Conservation (phyloP, 2,888 invertebrate species). For the Oscheius sp. region DNA sequence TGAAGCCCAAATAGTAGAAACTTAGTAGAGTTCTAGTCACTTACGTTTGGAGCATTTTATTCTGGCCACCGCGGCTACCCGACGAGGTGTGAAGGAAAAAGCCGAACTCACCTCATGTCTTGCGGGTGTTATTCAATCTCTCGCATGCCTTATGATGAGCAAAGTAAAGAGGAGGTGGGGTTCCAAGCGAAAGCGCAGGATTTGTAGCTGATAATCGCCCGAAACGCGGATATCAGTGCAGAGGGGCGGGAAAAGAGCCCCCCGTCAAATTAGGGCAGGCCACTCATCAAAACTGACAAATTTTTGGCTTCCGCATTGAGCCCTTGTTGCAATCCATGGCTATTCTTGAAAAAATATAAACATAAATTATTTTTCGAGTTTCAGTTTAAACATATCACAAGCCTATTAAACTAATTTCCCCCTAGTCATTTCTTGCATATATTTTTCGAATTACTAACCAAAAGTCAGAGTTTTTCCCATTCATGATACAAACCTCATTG, state of each 20-base stretch:
- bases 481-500: no score
- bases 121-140: constrained; percentile 28
- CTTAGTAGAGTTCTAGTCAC: no score
- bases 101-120: constrained; percentile 29
- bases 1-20: no score
- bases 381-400: no score
- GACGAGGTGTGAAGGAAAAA: not conserved
- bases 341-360: not conserved
- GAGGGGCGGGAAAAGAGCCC: not conserved
- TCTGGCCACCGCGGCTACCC: no score
- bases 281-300: not conserved
- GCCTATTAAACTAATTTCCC: no score
- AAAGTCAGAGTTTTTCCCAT: no score
- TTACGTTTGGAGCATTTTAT: no score
- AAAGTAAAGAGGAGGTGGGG: constrained; percentile 17
- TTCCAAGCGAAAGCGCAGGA: not conserved
- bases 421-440: no score
- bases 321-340: no score
- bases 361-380: not conserved
- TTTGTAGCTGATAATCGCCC: constrained; percentile 23
- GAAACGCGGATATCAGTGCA: not conserved
- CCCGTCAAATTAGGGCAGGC: not conserved
- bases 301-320: no score
- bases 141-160: constrained; percentile 28
- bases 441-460: no score